Evolutionary conservation across 2,113 vertebrate species (phyloP), one percentile per base, ranked within the genome.

Genomic region (Nematolebias whitei): DNA sequence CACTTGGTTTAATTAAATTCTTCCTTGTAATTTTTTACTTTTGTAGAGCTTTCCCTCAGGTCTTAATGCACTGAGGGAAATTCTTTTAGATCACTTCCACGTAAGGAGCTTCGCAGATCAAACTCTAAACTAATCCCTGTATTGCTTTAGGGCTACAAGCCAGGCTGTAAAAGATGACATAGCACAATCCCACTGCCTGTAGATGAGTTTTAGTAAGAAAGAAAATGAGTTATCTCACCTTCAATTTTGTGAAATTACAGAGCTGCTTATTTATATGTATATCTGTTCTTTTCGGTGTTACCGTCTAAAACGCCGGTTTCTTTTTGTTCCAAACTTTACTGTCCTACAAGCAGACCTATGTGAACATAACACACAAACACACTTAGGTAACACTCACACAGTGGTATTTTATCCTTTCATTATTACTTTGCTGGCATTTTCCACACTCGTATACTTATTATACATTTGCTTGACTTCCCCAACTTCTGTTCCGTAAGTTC

Each of bases 81-180:
- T 83, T 83, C 55, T 45, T 74, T 83, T 47, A 78, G 76, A 80
- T 86, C 75, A 57, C 50, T 64, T 54, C 45, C 63, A 65, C 57
- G 14, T 14, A 57, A 3, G 67, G 76, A 74, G 64, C 63, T 54
- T 85, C 74, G 72, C 83, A 73, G 80, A 83, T 44, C 69, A 77
- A 69, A 84, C 76, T 76, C 55, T 40, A 56, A 29, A 43, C 73
- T 86, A 82, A 87, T 87, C 76, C 73, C 68, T 75, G 66, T 77
- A 77, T 80, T 64, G 85, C 88, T 87, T 72, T 57, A 80, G 85
- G 84, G 85, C 80, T 84, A 84, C 82, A 80, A 83, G 71, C 78
- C 76, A 80, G 73, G 67, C 60, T 60, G 59, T 47, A 52, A 35
- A 70, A 77, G 71, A 83, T 74, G 73, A 67, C 53, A 61, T 29